phyloP scores from a whole-genome alignment of 64 coral and sea anemone species.

The Stichodactyla helianthus region DNA sequence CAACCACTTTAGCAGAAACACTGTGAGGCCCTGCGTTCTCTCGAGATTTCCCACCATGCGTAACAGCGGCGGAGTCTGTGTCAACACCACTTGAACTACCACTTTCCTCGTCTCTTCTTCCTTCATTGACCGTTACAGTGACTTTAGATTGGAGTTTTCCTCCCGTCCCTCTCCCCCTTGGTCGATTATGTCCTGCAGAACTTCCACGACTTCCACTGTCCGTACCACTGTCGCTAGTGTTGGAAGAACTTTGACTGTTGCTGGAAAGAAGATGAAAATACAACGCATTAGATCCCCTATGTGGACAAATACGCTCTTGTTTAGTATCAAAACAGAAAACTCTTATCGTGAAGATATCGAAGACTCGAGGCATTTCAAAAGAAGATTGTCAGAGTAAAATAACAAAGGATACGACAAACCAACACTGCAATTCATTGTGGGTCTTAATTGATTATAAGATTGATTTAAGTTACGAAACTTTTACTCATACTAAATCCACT shows the following conservation, averaged over 20 bases:
- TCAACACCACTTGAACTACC: constrained; percentile 91
- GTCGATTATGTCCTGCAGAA: constrained; percentile 41
- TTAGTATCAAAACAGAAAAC: too few relatives aligned
- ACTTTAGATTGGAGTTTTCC: constrained; percentile 21
- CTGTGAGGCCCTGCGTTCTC: background rate
- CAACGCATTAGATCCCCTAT: background rate
- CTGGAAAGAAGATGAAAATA: constrained; percentile 7
- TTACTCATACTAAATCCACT: too few relatives aligned
- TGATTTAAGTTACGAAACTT: too few relatives aligned
- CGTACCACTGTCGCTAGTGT: constrained; percentile 86
- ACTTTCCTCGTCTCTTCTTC: constrained; percentile 59
- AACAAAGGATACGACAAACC: too few relatives aligned
- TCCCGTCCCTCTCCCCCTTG: constrained; percentile 21
- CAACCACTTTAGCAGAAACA: background rate
- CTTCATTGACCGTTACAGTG: constrained; percentile 38
- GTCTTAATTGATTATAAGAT: too few relatives aligned
- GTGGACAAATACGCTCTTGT: too few relatives aligned
- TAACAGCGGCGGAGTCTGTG: constrained; percentile 55
- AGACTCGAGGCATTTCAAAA: too few relatives aligned
- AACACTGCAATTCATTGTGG: too few relatives aligned
- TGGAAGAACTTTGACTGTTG: constrained; percentile 68
- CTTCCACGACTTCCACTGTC: constrained; percentile 68
- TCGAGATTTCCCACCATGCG: background rate
- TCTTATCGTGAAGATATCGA: too few relatives aligned
- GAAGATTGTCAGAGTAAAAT: too few relatives aligned